Conservation (phyloP, 1,140 invertebrate genomes). For the Camponotus pennsylvanicus region DNA sequence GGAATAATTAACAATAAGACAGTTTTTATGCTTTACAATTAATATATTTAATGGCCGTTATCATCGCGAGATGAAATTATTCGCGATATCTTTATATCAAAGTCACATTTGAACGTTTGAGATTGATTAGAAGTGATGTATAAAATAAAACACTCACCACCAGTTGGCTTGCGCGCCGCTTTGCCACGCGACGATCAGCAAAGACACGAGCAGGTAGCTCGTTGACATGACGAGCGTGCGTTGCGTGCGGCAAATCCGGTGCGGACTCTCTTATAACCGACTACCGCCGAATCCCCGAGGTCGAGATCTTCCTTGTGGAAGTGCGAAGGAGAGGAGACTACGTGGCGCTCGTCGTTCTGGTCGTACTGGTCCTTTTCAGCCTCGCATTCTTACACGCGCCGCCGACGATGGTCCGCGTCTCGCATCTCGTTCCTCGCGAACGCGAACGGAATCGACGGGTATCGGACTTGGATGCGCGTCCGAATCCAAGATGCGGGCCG, state of each 20-base stretch:
- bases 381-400: conserved; percentile 67
- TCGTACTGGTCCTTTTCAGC: conserved; percentile 43
- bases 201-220: conserved; percentile 73
- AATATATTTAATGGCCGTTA: background rate
- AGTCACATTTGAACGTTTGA: background rate
- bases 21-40: background rate
- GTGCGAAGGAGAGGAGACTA: conserved; percentile 46
- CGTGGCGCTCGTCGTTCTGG: background rate
- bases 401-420: conserved; percentile 60
- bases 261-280: conserved; percentile 24
- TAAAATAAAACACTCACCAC: conserved; percentile 80
- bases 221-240: conserved; percentile 61
- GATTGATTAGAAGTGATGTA: background rate
- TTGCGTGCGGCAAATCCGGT: conserved; percentile 49
- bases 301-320: conserved; percentile 21
- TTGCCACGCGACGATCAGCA: conserved; percentile 80
- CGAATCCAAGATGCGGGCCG: conserved; percentile 3
- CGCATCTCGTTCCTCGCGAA: conserved; percentile 52
- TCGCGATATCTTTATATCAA: background rate
- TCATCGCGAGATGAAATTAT: background rate
- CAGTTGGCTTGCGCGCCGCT: conserved; percentile 83
- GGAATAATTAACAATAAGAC: background rate
- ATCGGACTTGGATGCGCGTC: conserved; percentile 19
- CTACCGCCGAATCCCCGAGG: conserved; percentile 32
- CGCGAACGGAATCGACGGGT: conserved; percentile 35